A percentile compares a stretch with the other conserved stretches of the same genome.
Conservation (phyloP, 2,113 vertebrate species). For the Phasianus colchicus region DNA sequence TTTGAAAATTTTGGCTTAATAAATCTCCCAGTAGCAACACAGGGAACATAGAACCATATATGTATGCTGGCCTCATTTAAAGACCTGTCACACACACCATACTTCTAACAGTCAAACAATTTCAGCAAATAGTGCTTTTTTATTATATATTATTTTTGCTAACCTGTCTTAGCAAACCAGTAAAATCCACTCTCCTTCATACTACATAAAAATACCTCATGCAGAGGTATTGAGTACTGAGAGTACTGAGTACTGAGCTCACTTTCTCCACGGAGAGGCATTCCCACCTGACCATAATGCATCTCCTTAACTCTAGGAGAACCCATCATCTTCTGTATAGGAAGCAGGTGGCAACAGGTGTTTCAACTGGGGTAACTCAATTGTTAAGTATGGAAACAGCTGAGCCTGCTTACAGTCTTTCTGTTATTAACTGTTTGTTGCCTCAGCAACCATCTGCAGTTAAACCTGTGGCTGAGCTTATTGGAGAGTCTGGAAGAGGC, state of each 20-base stretch:
- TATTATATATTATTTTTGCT: neutral
- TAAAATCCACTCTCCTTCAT: neutral
- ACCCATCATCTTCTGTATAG: neutral
- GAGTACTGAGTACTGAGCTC: neutral
- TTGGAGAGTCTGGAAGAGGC: fast-evolving
- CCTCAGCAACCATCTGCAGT: neutral
- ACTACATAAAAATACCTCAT: fast-evolving
- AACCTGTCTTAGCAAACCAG: neutral
- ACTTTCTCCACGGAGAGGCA: fast-evolving
- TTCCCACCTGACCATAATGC: neutral
- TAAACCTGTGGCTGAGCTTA: neutral
- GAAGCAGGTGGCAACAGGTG: neutral
- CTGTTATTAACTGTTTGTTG: neutral
- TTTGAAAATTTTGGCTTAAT: neutral
- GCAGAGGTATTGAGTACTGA: too few relatives aligned
- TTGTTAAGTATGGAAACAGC: neutral
- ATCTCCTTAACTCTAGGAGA: neutral
- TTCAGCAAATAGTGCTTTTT: neutral
- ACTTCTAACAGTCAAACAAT: neutral
- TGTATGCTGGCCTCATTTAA: neutral
- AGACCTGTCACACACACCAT: neutral
- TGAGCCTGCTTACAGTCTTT: neutral
- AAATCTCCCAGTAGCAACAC: neutral
- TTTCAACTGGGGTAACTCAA: neutral
- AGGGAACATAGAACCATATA: neutral